Percentiles rank a stretch among this genome's conserved stretches.
phyloP scores from a whole-genome alignment of 2,797 vertebrate genomes.

The Acomys russatus region DNA sequence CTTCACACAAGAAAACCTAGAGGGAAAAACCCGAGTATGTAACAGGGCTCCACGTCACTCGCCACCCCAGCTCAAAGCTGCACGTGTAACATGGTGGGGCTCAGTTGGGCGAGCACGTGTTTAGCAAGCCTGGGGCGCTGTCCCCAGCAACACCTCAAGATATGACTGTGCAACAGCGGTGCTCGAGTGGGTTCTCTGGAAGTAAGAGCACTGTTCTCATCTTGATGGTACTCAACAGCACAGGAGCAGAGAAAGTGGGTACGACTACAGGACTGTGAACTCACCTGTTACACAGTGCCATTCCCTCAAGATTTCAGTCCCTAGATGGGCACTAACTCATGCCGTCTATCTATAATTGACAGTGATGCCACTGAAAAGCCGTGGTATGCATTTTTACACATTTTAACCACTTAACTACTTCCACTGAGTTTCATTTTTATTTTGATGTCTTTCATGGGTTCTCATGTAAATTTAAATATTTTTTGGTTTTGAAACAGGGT shows the following conservation, averaged over 20 bases:
- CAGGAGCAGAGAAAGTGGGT: background rate
- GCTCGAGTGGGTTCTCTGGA: background rate
- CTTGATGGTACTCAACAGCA: background rate
- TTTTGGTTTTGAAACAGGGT: no score
- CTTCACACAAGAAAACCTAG: conserved; percentile 73
- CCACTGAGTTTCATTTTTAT: background rate
- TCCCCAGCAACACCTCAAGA: background rate
- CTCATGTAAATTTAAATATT: background rate
- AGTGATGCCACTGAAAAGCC: background rate
- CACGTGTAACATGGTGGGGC: background rate
- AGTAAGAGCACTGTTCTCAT: background rate
- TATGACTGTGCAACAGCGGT: background rate
- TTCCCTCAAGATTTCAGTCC: no score
- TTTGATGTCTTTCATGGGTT: background rate
- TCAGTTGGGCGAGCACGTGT: background rate
- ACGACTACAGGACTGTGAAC: background rate
- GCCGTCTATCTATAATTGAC: background rate
- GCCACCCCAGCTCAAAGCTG: background rate
- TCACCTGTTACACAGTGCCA: background rate
- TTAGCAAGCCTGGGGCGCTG: background rate
- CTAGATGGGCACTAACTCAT: background rate
- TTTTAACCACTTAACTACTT: background rate
- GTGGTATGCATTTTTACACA: background rate
- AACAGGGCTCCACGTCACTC: conserved; percentile 34
- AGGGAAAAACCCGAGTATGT: conserved; percentile 52